phyloP scores from a whole-genome alignment of 2,888 invertebrate species.

The Polyploca ridens region DNA sequence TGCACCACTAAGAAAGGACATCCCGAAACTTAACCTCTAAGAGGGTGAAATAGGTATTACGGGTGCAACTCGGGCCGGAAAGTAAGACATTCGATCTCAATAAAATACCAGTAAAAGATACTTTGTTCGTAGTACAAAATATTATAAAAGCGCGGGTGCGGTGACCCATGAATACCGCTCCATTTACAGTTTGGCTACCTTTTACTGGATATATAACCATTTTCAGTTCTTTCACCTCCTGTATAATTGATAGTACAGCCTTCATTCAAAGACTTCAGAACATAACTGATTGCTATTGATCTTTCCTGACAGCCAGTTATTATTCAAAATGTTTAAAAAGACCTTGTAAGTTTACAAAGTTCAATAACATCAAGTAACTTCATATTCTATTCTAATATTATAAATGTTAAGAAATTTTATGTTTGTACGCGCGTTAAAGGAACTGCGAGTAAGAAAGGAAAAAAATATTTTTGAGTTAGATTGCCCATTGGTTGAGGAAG shows the following conservation, averaged over 20 bases:
- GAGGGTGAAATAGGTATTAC: no score
- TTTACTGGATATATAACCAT: not conserved
- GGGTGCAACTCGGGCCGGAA: no score
- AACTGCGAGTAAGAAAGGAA: no score
- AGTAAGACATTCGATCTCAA: no score
- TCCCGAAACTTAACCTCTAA: no score
- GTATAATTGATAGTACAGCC: not conserved
- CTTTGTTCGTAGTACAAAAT: not conserved
- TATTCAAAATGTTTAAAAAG: not conserved
- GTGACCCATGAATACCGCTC: conserved; percentile 17
- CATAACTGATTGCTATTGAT: not conserved
- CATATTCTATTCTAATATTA: not conserved
- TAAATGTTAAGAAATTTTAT: no score
- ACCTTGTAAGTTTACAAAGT: not conserved
- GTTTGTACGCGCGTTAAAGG: no score
- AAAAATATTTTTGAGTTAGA: no score
- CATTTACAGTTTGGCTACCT: conserved; percentile 9
- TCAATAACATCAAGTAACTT: not conserved
- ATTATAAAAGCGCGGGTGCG: conserved; percentile 4
- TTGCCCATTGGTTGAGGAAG: no score
- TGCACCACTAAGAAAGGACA: no score
- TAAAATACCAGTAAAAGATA: not conserved
- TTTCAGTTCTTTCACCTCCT: conserved; percentile 1
- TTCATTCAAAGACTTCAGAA: not conserved
- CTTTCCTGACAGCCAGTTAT: not conserved